phyloP scores from a whole-genome alignment of 37 sponge, comb jelly and placozoan genomes.

The Chondrosia reniformis region DNA sequence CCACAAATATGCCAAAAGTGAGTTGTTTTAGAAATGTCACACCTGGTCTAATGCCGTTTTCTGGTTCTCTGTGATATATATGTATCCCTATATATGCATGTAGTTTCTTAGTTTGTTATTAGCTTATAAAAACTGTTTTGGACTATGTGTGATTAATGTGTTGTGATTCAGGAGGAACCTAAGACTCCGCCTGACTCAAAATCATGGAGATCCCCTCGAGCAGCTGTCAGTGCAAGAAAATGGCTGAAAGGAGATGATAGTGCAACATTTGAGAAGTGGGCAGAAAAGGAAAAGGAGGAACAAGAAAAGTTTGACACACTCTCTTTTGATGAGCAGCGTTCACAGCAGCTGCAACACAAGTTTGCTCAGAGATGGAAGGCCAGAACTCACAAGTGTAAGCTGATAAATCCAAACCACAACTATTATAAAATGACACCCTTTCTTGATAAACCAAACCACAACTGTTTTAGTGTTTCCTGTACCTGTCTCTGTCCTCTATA shows the following conservation, averaged over 20 bases:
- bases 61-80: too few species aligned
- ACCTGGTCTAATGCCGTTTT: too few species aligned
- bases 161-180: not conserved
- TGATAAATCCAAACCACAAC: too few species aligned
- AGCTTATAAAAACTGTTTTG: not conserved
- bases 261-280: constrained; percentile 8
- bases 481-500: not conserved
- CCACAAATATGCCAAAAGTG: too few species aligned
- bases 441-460: not conserved
- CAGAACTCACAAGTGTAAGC: constrained; percentile 42
- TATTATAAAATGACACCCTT: too few species aligned
- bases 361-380: constrained; percentile 54
- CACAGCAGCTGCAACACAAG: constrained; percentile 51
- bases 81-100: too few species aligned
- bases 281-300: not conserved
- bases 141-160: not conserved
- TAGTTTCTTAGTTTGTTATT: too few species aligned
- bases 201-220: not conserved
- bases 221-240: not conserved
- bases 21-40: too few species aligned
- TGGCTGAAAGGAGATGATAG: not conserved
- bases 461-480: not conserved
- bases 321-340: not conserved
- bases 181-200: not conserved
- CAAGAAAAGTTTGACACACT: not conserved